phyloP scores from a whole-genome alignment of 1,140 invertebrate genomes.

The Hormaphis cornu region DNA sequence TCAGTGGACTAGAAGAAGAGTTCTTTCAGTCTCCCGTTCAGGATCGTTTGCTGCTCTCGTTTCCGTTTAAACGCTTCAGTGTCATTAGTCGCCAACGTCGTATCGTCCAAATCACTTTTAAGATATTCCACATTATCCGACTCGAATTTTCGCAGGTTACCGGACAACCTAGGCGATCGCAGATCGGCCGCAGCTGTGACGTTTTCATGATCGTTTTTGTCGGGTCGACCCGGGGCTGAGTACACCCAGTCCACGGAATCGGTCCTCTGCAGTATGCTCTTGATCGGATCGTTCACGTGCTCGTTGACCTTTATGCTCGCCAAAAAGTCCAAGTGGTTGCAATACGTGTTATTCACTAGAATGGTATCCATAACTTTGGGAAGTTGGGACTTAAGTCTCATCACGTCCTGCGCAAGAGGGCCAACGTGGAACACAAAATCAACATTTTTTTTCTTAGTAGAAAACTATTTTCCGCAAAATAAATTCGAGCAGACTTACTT shows the following conservation, averaged over 20 bases:
- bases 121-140: too few relatives aligned
- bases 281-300: conserved; percentile 50
- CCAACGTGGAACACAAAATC: neutral
- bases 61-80: too few relatives aligned
- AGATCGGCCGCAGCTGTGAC: too few relatives aligned
- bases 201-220: too few relatives aligned
- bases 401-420: conserved; percentile 47
- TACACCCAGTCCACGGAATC: neutral
- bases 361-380: conserved; percentile 49
- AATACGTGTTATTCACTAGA: conserved; percentile 47
- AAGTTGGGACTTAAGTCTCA: conserved; percentile 47
- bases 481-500: conserved; percentile 29
- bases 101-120: too few relatives aligned
- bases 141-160: too few relatives aligned
- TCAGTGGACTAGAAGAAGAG: too few relatives aligned
- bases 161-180: too few relatives aligned
- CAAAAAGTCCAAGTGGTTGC: conserved; percentile 58
- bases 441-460: too few relatives aligned
- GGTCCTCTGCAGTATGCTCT: conserved; percentile 45
- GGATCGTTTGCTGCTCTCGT: too few relatives aligned
- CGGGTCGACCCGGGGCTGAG: neutral
- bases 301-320: conserved; percentile 53
- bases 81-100: too few relatives aligned
- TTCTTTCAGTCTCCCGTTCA: too few relatives aligned
- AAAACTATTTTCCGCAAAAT: neutral